Conservation (phyloP, 2,888 invertebrate genomes). For the Ophion costatus region DNA sequence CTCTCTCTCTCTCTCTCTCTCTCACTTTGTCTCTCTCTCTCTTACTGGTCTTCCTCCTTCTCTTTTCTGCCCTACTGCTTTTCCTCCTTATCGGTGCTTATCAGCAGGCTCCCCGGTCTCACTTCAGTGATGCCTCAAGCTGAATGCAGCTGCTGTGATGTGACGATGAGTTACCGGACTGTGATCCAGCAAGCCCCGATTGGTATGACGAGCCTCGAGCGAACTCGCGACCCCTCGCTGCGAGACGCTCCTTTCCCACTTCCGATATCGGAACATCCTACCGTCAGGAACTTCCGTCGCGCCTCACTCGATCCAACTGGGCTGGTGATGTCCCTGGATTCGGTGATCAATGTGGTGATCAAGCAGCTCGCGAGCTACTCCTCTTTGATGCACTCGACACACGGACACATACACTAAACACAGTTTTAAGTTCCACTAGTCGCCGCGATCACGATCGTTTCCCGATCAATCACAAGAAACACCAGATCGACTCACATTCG, state of each 20-base stretch:
- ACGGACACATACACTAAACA: neutral
- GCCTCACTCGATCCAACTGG: no score
- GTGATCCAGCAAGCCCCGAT: constrained; percentile 30
- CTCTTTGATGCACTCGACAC: no score
- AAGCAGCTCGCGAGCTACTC: no score
- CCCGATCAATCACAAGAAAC: constrained; percentile 74
- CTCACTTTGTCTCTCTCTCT: constrained; percentile 50
- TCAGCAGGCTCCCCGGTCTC: neutral
- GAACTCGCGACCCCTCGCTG: constrained; percentile 54
- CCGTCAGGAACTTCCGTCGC: no score
- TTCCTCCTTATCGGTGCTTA: neutral
- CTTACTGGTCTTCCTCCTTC: constrained; percentile 23
- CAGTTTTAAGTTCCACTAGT: constrained; percentile 31
- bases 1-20: constrained; percentile 58
- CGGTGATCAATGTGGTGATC: no score
- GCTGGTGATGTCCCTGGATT: no score
- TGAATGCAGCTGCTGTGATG: neutral
- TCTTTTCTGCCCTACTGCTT: constrained; percentile 13
- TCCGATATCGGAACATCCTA: constrained; percentile 46
- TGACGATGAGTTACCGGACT: constrained; percentile 4
- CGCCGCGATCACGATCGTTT: constrained; percentile 22
- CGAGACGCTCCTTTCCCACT: constrained; percentile 47
- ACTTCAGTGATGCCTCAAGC: constrained; percentile 30
- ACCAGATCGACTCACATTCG: constrained; percentile 69
- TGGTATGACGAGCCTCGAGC: constrained; percentile 44